Evolutionary conservation across 2,888 invertebrate genomes (phyloP), one percentile per base, ranked within the genome.

Genomic region (Lasiommata megera): DNA sequence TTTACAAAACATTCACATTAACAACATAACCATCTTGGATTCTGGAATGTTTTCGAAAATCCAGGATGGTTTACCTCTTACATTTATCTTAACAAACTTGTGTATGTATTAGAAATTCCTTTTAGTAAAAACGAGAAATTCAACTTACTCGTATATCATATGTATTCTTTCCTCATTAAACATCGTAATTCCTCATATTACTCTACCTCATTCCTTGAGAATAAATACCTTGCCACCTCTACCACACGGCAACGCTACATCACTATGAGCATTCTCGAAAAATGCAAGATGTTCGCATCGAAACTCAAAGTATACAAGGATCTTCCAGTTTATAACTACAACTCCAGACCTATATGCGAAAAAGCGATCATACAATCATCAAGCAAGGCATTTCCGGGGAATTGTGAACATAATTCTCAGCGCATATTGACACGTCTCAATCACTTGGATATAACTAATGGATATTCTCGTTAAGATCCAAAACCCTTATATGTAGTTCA

Each of bases 201-300:
- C 38, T 60, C 71, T 3, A 70, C 68, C 6, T 66, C 71, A 62
- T 63, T 72, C 16, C 67, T 68, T 8, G 72, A 73, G 68, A 70
- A 70, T 47, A 64, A 48, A 37, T 69, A 66, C 38, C 34, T 72
- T 31, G n/a, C n/a, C n/a, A n/a, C n/a, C n/a, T n/a, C n/a, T n/a
- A n/a, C n/a, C n/a, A n/a, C n/a, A n/a, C n/a, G n/a, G n/a, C n/a
- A n/a, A n/a, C n/a, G n/a, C n/a, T n/a, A n/a, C n/a, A n/a, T n/a
- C n/a, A n/a, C n/a, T n/a, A n/a, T n/a, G n/a, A n/a, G n/a, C n/a
- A n/a, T n/a, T n/a, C n/a, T n/a, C n/a, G n/a, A n/a, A n/a, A n/a
- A n/a, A n/a, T n/a, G 67, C 59, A 68, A 63, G 43, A 53, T 16
- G 28, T 63, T 52, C 50, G 59, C 65, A 18, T 1, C 58, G 6